Conservation (phyloP, 2,113 vertebrate genomes). For the Pituophis catenifer region DNA sequence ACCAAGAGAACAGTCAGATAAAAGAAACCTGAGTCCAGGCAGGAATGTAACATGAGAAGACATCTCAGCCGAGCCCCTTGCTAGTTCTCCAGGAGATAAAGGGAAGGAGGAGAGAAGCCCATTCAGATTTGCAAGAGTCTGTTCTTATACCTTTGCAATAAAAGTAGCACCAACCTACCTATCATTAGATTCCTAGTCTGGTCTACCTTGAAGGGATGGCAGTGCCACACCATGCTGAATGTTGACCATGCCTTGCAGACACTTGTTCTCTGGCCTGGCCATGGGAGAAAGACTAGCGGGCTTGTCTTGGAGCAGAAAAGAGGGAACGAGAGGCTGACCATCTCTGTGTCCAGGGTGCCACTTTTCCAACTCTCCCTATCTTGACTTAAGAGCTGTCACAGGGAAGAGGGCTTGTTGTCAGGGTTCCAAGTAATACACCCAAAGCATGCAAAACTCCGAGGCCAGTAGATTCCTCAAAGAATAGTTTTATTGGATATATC, state of each 20-base stretch:
- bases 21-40: background rate
- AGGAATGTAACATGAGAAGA: background rate
- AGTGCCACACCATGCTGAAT: background rate
- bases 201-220: background rate
- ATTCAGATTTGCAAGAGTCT: background rate
- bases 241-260: background rate
- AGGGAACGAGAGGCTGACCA: background rate
- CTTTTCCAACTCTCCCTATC: background rate
- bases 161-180: background rate
- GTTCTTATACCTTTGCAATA: background rate
- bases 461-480: no score
- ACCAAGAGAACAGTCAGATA: background rate
- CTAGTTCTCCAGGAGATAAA: background rate
- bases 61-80: background rate
- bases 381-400: background rate
- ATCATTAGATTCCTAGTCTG: background rate
- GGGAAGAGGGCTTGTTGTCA: no score
- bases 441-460: no score
- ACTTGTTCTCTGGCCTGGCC: background rate
- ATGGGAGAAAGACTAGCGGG: background rate
- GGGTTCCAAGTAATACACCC: no score
- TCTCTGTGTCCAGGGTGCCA: background rate
- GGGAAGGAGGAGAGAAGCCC: background rate
- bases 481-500: no score
- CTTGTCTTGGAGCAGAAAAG: background rate